A percentile compares a stretch with the other conserved stretches of the same genome.
Evolutionary conservation across 2,888 invertebrate genomes (phyloP).

Genomic region (Drosophila setosimentum): DNA sequence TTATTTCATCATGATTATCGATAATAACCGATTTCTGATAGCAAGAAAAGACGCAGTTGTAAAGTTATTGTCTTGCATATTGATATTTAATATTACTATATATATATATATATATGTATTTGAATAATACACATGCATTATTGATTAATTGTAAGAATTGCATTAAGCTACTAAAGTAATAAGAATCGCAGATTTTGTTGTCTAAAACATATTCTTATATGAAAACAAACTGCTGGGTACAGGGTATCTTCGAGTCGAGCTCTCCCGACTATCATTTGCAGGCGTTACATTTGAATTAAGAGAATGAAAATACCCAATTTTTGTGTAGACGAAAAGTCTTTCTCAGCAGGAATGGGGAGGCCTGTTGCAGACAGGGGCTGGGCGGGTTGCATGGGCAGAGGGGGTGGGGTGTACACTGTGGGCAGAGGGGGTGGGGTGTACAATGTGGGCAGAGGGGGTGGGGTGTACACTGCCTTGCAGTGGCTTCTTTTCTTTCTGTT

Average conservation of each 20-base stretch:
- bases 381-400: neutral
- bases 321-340: neutral
- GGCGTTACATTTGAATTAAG: neutral
- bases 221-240: neutral
- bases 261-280: neutral
- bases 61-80: too few relatives aligned
- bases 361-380: neutral
- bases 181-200: neutral
- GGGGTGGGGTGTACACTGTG: neutral
- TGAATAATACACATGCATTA: neutral
- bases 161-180: too few relatives aligned
- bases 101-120: too few relatives aligned
- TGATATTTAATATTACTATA: too few relatives aligned
- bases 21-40: neutral
- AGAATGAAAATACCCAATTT: neutral
- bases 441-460: neutral
- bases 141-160: neutral
- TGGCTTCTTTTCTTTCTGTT: slow-evolving; percentile 55
- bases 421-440: neutral
- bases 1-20: neutral
- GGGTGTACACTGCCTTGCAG: slow-evolving; percentile 13
- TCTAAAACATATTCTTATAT: neutral
- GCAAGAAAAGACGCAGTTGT: neutral
- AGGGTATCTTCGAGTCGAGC: neutral
- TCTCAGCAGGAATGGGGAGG: neutral